A percentile compares a stretch with the other conserved stretches of the same genome.
phyloP scores from a whole-genome alignment of 1,140 invertebrate species.

The Uloborus diversus region DNA sequence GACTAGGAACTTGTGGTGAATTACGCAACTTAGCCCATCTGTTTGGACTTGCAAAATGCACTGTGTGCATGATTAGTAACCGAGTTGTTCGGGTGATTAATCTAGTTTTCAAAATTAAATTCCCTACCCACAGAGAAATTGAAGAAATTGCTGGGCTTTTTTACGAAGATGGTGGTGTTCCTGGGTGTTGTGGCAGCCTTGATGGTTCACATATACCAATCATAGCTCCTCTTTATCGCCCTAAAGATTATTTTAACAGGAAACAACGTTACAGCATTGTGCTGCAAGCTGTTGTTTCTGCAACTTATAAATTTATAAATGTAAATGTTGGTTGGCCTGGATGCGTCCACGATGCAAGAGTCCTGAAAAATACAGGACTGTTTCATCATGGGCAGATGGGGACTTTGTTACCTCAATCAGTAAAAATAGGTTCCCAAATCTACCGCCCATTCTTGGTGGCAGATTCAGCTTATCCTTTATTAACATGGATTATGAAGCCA shows the following conservation, averaged over 20 bases:
- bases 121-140: neutral
- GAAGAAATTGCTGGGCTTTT: neutral
- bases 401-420: neutral
- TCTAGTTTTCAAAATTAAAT: neutral
- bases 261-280: neutral
- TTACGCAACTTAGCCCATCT: neutral
- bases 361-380: neutral
- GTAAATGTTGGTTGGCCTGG: slow-evolving; percentile 4
- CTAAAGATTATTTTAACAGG: slow-evolving; percentile 62
- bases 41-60: neutral
- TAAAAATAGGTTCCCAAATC: too few species aligned
- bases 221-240: slow-evolving; percentile 65
- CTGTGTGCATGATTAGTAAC: neutral
- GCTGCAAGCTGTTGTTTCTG: neutral
- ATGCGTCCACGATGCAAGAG: slow-evolving; percentile 4
- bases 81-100: neutral
- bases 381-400: neutral
- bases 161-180: neutral
- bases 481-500: neutral
- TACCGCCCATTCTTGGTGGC: neutral
- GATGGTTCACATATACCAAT: slow-evolving; percentile 67
- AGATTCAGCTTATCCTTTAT: neutral
- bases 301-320: slow-evolving; percentile 2
- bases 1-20: neutral
- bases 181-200: slow-evolving; percentile 65